Evolutionary conservation across 1,140 invertebrate genomes (phyloP), one percentile per base, ranked within the genome.

Genomic region (Hermatobates lingyangjiaoensis): DNA sequence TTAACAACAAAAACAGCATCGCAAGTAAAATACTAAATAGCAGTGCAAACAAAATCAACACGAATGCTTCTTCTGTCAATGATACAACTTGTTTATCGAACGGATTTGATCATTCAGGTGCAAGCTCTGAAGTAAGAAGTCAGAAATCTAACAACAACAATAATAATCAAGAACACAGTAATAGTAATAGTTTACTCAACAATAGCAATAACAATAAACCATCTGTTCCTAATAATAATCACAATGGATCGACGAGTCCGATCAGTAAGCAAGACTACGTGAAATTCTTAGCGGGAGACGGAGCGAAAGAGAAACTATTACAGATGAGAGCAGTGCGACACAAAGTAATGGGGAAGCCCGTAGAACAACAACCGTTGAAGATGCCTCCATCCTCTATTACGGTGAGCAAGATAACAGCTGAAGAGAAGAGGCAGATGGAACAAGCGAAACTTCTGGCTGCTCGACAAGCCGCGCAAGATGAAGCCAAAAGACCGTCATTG

Each of bases 381-480:
- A 47, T 58, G 44, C 54, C 59, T 2, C 56, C 56, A n/a, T 59
- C 60, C 1, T 60, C 59, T 0, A 58, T 61, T 2, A 61, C 60
- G 0, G 59, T 61, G 3, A 60, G 59, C 27, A 61, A 60, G 24
- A 59, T 61, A 34, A 61, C 60, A 2, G 60, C 60, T 7, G 59
- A 54, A 4, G 60, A 61, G 45, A 59, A 59, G 27, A 27, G 50
- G 15, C 55, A 58, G 30, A 56, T 61, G 57, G 59, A 61, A 38
- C 52, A 61, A 38, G 53, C 59, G n/a, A 61, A 61, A 45, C 34
- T 55, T 3, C 42, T 55, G 26, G 48, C 40, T 45, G 38, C 47
- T 54, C 45, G 54, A 50, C 48, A 55, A 15, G 51, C 54, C 18
- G 56, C 45, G 21, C 26, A 48, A 15, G 55, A 55, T 12, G 58